Base-by-base conservation (phyloP, 2,888 invertebrate species). In the Cataglyphis livida region DNA sequence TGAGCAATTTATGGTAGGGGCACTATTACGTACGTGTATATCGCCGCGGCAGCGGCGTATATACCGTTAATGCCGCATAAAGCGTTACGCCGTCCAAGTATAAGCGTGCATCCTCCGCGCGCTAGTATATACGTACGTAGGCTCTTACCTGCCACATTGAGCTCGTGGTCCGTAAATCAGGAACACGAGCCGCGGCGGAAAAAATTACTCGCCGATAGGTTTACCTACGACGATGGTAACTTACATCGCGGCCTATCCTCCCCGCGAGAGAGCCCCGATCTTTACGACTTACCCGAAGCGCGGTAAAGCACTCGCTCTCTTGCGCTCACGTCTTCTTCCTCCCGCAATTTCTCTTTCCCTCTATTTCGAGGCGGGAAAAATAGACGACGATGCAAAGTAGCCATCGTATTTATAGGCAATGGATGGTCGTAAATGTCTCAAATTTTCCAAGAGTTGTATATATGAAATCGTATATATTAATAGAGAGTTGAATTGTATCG, bases 211-310 rank as follows among this genome's bases (percentile, higher is more conserved):
- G 85, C 86, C 90, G 89, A 90, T 89, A 90, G 86, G 84, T 86
- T 87, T 87, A 89, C 90, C 90, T 90, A 85, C 87, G 89, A 88
- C 88, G 89, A 90, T 88, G 89, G 89, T 93, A 92, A 93, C 91
- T 93, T 91, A 92, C 91, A 87, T 85, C 87, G 81, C 82, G 86
- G 85, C 87, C 90, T 91, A 91, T 90, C 90, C 90, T 91, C 85
- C 87, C 86, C 86, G 84, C 87, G 87, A 85, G 32, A 61, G 61
- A 62, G 32, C 82, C 87, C 82, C 87, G 88, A 92, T 93, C 92
- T 93, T 93, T 92, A 93, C 92, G 92, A 91, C 92, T 92, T 84
- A 88, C 88, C 87, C 88, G 90, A 90, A 90, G 82, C 74, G 90
- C 91, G 87, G 88, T 91, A 91, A 91, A 91, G 89, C 89, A 89